Base-by-base conservation (phyloP, 2,113 vertebrate genomes). In the Microcebus murinus region DNA sequence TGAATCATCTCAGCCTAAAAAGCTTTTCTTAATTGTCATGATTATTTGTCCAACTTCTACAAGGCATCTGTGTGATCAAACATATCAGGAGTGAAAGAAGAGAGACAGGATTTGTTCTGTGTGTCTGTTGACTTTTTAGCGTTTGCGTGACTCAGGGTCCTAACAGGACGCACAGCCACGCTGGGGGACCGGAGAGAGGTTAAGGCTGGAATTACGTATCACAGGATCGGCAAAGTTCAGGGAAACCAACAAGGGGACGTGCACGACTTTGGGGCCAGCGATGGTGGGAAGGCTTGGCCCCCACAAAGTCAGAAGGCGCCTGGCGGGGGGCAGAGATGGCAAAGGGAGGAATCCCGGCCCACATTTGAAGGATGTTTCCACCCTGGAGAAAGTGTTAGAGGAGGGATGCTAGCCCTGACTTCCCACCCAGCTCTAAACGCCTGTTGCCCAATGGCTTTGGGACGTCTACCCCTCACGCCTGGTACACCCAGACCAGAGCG, bases 271-370 rank as follows among this genome's bases (percentile, higher is more conserved):
- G 1, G 68, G 61, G 18, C 27, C 73, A 39, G 27, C 18, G 8
- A 8, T 0, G 10, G 12, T 11, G 50, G 50, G 2, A 68, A 61
- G 15, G 8, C n/a, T 10, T 11, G 27, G 2, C 29, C 29, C 29
- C 68, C 0, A 31, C 34, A 11, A n/a, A 31, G 45, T 36, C 83
- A 36, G 39, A 20, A 12, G 29, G 61, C 1, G 9, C 1, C 25
- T 29, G 42, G 13, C 1, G n/a, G n/a, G 42, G 36, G 52, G 29
- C 25, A 8, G 0, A 10, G 52, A 45, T 0, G 0, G 31, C 63
- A 25, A 10, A 23, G 63, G 27, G 59, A 45, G 61, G 81, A 48
- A 13, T 42, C 4, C 8, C 34, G 52, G 45, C 23, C 39, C 5
- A 13, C 0, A 10, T 29, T 13, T 52, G 15, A 42, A 59, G 59